Evolutionary conservation across 2,888 invertebrate species (phyloP), one percentile per base, ranked within the genome.

Genomic region (Drosophila trichaetosa): DNA sequence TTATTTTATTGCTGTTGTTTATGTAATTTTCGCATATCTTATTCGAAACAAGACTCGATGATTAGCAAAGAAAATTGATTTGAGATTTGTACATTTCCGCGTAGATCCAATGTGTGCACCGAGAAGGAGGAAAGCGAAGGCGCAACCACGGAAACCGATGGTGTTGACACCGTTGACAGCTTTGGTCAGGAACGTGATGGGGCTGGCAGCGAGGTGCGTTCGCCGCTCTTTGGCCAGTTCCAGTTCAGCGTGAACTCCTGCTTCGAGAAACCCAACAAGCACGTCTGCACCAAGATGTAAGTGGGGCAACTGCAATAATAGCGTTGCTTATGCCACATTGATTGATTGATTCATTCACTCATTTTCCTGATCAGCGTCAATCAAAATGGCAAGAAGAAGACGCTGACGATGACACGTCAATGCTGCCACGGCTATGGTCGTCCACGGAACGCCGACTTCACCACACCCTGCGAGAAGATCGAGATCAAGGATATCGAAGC

Each of bases 361-460:
- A 40, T 46, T 46, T 24, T 46, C 8, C 46, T 49, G 8, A 7
- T 16, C 76, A 95, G 95, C 80, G 92, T 94, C 48, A 94, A 94
- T 83, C 94, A 94, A 82, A 94, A 94, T 83, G 95, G 95, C 27
- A 94, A 94, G 42, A 94, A 94, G 78, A 95, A 95, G 91, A 95
- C 95, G 3, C 92, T 95, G 76, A 94, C 94, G 18, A 94, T 95
- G 57, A 94, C 94, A 27, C 95, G 95, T 80, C 95, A 95, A 90
- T 96, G 96, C 91, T 96, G 96, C 91, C 94, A 95, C 87, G 96
- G 96, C 46, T 96, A 93, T 91, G 93, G 94, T 64, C 93, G 95
- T 59, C 85, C 90, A 70, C 88, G 89, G 67, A 92, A 91, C 69
- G 92, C 91, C 21, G 91, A 92, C 48, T 91, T 92, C n/a, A 91